A percentile compares a stretch with the other conserved stretches of the same genome.
phyloP scores from a whole-genome alignment of 92 coral and sea anemone genomes.

The Parazoanthus atlanticus region DNA sequence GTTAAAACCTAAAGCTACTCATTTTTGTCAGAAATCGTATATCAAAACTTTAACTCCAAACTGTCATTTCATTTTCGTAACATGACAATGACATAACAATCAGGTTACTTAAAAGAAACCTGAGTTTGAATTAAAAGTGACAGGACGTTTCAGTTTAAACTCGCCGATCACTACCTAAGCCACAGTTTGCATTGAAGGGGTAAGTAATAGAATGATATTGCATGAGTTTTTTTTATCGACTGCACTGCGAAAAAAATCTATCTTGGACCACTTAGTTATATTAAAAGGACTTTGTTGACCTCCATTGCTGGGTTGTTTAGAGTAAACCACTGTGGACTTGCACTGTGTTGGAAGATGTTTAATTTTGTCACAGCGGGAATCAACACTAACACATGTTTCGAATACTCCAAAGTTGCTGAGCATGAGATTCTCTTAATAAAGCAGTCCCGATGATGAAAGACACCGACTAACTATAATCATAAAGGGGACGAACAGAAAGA shows the following conservation, averaged over 20 bases:
- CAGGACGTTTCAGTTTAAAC: not conserved
- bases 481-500: not conserved
- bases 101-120: not conserved
- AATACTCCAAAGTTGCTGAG: slow-evolving; percentile 19
- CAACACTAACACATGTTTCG: slow-evolving; percentile 39
- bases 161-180: not conserved
- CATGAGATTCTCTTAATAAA: slow-evolving; percentile 20
- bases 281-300: slow-evolving; percentile 20
- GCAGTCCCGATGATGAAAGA: not conserved
- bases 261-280: not conserved
- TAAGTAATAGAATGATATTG: not conserved
- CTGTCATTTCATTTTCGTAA: slow-evolving; percentile 31
- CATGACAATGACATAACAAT: slow-evolving; percentile 19
- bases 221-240: slow-evolving; percentile 15
- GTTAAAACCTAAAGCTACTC: not conserved
- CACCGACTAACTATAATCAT: not conserved
- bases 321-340: slow-evolving; percentile 15
- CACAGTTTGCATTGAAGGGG: slow-evolving; percentile 5
- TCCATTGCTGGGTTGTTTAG: slow-evolving; percentile 6
- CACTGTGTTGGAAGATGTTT: slow-evolving; percentile 5
- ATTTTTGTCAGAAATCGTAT: slow-evolving; percentile 35
- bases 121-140: slow-evolving; percentile 3
- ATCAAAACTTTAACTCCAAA: slow-evolving; percentile 26
- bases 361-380: slow-evolving; percentile 31
- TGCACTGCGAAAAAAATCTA: not conserved